Percentiles rank a stretch among this genome's conserved stretches.
These are phyloP conservation scores for Andrena cerasifolii DNA, from an alignment of 1,140 invertebrate genomes.

Conservation along the genomic window DNA sequence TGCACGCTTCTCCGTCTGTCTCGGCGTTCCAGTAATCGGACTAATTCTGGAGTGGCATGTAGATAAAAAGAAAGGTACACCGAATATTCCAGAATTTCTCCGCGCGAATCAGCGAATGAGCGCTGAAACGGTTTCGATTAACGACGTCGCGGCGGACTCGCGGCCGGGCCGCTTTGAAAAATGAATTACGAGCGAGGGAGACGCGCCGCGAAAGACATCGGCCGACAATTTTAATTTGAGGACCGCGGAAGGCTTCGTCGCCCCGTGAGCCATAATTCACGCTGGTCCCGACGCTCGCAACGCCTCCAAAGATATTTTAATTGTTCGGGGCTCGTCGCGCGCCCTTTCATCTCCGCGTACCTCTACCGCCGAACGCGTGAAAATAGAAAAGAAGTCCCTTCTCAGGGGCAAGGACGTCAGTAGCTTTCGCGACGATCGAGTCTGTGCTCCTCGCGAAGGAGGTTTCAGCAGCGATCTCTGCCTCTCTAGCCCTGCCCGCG, in stretches of 20 bases:
- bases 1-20: no score
- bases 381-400: not conserved
- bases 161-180: constrained; percentile 60
- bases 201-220: constrained; percentile 32
- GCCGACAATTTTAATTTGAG: constrained; percentile 62
- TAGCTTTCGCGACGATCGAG: no score
- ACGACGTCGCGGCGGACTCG: not conserved
- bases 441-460: no score
- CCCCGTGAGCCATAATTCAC: constrained; percentile 49
- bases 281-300: constrained; percentile 6
- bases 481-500: not conserved
- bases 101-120: no score
- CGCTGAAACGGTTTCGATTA: constrained; percentile 17
- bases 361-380: not conserved
- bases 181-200: constrained; percentile 63
- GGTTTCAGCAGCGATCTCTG: no score
- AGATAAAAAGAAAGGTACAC: no score
- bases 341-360: constrained; percentile 51
- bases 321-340: constrained; percentile 67
- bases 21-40: no score
- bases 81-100: no score
- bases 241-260: constrained; percentile 23
- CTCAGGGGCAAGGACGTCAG: not conserved
- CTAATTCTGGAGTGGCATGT: no score
- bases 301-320: constrained; percentile 65